Evolutionary conservation across 2,797 vertebrate genomes (phyloP).

Genomic region (Sebastiscus albofasciatus): DNA sequence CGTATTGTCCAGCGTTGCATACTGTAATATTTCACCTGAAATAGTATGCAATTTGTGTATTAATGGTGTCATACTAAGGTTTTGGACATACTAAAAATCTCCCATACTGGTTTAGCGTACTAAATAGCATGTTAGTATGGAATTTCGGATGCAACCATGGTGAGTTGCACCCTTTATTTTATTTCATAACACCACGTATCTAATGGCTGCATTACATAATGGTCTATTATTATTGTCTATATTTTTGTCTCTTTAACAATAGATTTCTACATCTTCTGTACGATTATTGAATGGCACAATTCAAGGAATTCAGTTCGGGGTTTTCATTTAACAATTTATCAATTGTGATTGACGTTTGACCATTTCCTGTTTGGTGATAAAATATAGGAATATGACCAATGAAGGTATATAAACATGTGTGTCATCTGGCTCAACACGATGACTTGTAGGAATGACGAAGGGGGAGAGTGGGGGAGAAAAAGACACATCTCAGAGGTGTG

Average conservation of each 20-base stretch:
- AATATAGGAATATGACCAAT: neutral
- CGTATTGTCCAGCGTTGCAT: no score
- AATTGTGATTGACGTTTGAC: neutral
- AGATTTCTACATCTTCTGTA: neutral
- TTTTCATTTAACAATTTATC: neutral
- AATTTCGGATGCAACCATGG: no score
- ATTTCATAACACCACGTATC: neutral
- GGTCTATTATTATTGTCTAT: neutral
- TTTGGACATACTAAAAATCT: no score
- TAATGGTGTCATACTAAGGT: no score
- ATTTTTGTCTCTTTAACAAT: neutral
- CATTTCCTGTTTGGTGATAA: neutral
- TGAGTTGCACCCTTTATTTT: neutral
- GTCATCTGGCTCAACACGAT: neutral
- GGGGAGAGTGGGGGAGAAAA: neutral
- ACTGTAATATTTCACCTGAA: no score
- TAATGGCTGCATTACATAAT: neutral
- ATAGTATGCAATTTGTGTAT: no score
- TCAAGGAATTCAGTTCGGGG: neutral
- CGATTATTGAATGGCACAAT: neutral
- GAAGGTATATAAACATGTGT: neutral
- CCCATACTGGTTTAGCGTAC: no score
- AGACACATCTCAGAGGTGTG: neutral
- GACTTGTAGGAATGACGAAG: conserved; percentile 8
- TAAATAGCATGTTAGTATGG: no score